Base-by-base conservation (phyloP, 2,113 vertebrate genomes). In the Nycticryphes semicollaris region DNA sequence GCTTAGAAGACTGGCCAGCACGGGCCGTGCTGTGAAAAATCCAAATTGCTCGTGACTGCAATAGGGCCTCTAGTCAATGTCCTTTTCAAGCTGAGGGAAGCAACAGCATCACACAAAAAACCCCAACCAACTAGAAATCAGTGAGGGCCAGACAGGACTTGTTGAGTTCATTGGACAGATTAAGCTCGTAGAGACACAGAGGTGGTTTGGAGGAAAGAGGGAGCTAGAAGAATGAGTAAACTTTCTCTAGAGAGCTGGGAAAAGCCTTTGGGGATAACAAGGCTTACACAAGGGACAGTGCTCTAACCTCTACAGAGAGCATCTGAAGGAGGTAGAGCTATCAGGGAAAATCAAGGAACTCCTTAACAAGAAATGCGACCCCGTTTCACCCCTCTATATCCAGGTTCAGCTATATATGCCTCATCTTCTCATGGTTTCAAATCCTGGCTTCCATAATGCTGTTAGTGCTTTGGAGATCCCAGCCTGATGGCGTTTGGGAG, bases 11-110 rank as follows among this genome's bases (percentile, higher is more conserved):
- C 30, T 13, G 18, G 5, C 10, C 28, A 33, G 56, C 35, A 23
- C 6, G 13, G 43, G 16, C 15, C 48, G 37, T 17, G 19, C 43
- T 47, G 4, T 53, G 69, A 37, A 53, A 70, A 14, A 70, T 33
- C 56, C 2, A 27, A 37, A n/a, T 23, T 43, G 73, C 13, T 63
- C 28, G 10, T 43, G 45, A 54, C 27, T 22, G 47, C 23, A 31
- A 4, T 4, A 51, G 24, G 21, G 18, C 33, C 23, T 31, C 35
- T 37, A 10, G 10, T 41, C n/a, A 37, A 24, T 0, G 0, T 47
- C 25, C n/a, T n/a, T 35, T 31, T 25, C 4, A 1, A 21, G 69
- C 33, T 13, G 39, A 69, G 48, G 33, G 54, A 47, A 74, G 37
- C 4, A 45, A 62, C 41, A 68, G 9, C 48, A 27, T 20, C 25